These are phyloP conservation scores for Numenius arquata DNA, from an alignment of 2,113 vertebrate genomes.

Conservation along the genomic window DNA sequence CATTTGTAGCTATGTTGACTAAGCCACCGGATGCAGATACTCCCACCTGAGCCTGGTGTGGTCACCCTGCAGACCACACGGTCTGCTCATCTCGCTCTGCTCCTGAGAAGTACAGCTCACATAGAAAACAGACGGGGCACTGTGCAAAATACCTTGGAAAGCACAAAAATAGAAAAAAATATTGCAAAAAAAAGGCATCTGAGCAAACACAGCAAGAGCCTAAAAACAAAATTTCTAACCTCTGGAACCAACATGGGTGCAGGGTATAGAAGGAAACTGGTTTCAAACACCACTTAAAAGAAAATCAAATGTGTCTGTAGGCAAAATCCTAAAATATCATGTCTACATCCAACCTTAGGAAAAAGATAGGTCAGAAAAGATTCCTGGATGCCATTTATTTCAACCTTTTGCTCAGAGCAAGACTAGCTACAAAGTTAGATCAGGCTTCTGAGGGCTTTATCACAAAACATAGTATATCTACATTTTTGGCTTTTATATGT, in stretches of 20 bases:
- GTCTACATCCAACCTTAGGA: not conserved
- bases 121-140: accelerated
- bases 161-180: not conserved
- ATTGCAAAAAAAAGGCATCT: not conserved
- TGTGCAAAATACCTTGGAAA: not conserved
- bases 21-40: not conserved
- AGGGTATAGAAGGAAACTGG: not conserved
- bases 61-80: not conserved
- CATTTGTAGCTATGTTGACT: not conserved
- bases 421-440: not conserved
- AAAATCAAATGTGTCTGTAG: not conserved
- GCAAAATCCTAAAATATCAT: not conserved
- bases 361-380: not conserved
- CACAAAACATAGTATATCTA: not conserved
- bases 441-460: not conserved
- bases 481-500: not conserved
- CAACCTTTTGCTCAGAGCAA: not conserved
- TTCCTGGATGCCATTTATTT: not conserved
- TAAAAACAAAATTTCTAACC: not conserved
- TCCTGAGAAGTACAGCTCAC: not conserved
- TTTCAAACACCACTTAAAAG: not conserved
- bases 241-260: not conserved
- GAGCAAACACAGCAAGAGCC: not conserved
- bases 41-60: not conserved
- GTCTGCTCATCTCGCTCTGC: too few species aligned